phyloP scores from a whole-genome alignment of 1,140 invertebrate genomes.

The Ceratina australensis region DNA sequence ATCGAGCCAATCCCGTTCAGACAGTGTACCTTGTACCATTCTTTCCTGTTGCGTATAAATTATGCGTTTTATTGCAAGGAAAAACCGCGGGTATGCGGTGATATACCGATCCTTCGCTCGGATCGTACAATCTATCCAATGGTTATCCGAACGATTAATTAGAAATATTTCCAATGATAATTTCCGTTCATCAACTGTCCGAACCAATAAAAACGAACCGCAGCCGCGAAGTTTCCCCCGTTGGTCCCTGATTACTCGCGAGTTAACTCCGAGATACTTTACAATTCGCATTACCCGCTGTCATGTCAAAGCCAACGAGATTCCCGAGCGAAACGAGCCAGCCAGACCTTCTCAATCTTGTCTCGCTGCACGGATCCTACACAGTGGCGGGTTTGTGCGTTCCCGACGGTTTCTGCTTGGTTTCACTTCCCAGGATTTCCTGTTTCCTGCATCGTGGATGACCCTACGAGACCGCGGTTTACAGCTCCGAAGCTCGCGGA shows the following conservation, averaged over 20 bases:
- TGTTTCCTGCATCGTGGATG: conserved; percentile 73
- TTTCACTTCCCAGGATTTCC: conserved; percentile 75
- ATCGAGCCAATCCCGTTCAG: conserved; percentile 43
- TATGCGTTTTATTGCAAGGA: conserved; percentile 1
- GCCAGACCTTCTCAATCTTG: conserved; percentile 53
- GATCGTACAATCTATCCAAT: not conserved
- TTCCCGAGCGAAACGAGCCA: conserved; percentile 10
- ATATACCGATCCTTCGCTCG: no score
- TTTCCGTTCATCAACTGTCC: not conserved
- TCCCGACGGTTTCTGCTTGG: conserved; percentile 70
- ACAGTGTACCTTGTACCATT: conserved; percentile 45
- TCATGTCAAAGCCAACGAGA: conserved; percentile 15
- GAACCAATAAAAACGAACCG: not conserved
- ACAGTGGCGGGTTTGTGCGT: conserved; percentile 70
- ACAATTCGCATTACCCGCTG: conserved; percentile 46
- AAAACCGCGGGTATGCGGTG: not conserved
- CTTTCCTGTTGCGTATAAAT: conserved; percentile 2
- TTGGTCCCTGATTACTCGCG: not conserved
- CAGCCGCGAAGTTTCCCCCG: not conserved
- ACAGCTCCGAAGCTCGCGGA: conserved; percentile 31
- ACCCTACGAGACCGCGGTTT: conserved; percentile 59
- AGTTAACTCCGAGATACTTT: not conserved
- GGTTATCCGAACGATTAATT: no score
- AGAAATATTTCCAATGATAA: not conserved
- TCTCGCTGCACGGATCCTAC: conserved; percentile 58